phyloP scores from a whole-genome alignment of 1,140 invertebrate species.

The Trialeurodes vaporariorum region DNA sequence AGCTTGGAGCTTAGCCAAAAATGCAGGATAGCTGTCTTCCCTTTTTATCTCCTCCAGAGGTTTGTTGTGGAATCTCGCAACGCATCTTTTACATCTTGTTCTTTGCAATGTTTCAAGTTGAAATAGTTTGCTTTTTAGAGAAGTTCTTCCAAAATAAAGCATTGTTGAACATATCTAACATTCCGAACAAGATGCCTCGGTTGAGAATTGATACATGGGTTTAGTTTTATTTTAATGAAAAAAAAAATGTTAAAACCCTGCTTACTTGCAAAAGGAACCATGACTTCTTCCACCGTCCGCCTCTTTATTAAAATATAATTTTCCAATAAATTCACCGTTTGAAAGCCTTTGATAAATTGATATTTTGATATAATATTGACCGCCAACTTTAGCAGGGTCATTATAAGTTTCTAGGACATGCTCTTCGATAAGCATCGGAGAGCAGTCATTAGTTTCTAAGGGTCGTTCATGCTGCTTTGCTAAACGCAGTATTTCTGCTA shows the following conservation, averaged over 20 bases:
- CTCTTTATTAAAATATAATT: constrained; percentile 80
- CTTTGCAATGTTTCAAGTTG: too few relatives aligned
- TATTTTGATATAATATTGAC: constrained; percentile 69
- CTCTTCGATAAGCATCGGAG: constrained; percentile 72
- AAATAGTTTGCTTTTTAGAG: too few relatives aligned
- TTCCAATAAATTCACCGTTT: constrained; percentile 76
- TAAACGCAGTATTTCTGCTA: constrained; percentile 36
- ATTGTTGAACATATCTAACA: too few relatives aligned
- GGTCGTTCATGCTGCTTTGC: constrained; percentile 52
- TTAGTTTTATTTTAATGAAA: too few relatives aligned
- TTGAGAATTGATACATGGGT: too few relatives aligned
- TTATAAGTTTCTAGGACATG: constrained; percentile 74
- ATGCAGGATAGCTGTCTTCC: too few relatives aligned
- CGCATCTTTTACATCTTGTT: too few relatives aligned
- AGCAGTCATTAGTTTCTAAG: constrained; percentile 57
- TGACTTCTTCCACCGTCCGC: constrained; percentile 60
- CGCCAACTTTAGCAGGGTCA: constrained; percentile 33
- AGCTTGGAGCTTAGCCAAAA: too few relatives aligned
- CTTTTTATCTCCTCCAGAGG: too few relatives aligned
- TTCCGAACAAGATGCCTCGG: too few relatives aligned
- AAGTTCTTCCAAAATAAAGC: too few relatives aligned
- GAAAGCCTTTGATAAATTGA: constrained; percentile 72
- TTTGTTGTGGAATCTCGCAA: too few relatives aligned
- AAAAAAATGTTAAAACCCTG: constrained; percentile 13
- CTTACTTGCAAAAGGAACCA: constrained; percentile 66